Evolutionary conservation across 2,113 vertebrate species (phyloP), one percentile per base, ranked within the genome.

Genomic region (Cricetomys ansorgei): DNA sequence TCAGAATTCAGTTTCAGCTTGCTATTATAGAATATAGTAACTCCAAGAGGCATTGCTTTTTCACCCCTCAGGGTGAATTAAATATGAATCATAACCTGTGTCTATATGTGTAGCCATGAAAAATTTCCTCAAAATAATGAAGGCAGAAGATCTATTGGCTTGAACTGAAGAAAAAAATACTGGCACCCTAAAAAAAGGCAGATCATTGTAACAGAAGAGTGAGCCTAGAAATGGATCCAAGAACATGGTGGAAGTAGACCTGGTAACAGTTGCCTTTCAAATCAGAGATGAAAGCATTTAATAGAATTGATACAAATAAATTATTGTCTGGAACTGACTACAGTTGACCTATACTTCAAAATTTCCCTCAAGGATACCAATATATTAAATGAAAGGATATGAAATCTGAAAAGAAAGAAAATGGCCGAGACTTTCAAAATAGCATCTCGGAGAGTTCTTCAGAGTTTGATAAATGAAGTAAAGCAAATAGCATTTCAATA

Each of bases 221-320:
- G 19, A 57, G 16, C 89, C 73, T 55, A 73, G 67, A 92, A 87
- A 79, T 43, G 12, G 37, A 77, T 48, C 62, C 73, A 83, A 92
- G 62, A 45, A 84, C 37, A 43, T 59, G 73, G 73, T 29, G 48
- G 45, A 65, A 86, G 25, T 57, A 81, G n/a, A n/a, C 29, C 25
- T 8, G 67, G 76, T 77, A 89, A 64, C 57, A 16, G 27, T 53
- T 77, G 4, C n/a, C 59, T 84, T 92, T 94, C 65, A 76, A 70
- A 77, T 79, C 55, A 91, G 37, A 67, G 43, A 94, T 34, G 31
- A 85, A 96, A 90, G 75, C 69, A 48, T 79, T 95, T 45, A 92
- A 83, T 70, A 87, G 40, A 73, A 83, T 5, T 40, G 88, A 73
- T 69, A 65, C 37, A 89, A 67, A 29, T 67, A 72, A 55, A 50